Evolutionary conservation across 2,113 vertebrate genomes (phyloP).

Genomic region (Drymodes brunneopygia): DNA sequence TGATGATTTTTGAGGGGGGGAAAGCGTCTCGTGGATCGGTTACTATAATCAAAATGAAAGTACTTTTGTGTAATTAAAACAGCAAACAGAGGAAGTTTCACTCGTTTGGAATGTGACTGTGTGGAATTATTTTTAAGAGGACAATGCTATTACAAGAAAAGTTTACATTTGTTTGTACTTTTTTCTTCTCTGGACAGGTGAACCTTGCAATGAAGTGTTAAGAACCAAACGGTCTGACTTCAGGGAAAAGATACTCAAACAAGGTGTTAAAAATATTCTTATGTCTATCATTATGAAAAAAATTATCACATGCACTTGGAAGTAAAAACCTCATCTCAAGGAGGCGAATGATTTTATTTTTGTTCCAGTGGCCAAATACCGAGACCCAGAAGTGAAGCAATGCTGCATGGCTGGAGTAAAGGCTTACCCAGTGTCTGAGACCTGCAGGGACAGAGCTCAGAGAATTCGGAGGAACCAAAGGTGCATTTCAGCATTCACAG

Average conservation of each 20-base stretch:
- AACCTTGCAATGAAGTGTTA: constrained; percentile 66
- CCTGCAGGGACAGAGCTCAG: constrained; percentile 60
- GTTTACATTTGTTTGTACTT: background rate
- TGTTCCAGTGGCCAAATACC: constrained; percentile 65
- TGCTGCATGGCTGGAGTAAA: constrained; percentile 76
- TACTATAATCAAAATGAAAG: background rate
- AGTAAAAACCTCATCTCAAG: background rate
- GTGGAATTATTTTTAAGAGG: background rate
- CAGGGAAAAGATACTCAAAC: background rate
- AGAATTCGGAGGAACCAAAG: fast-evolving
- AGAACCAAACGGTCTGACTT: constrained; percentile 61
- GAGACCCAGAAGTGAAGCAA: fast-evolving
- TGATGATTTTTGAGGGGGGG: background rate
- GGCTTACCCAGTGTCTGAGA: constrained; percentile 40
- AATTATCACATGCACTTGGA: background rate
- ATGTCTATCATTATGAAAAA: background rate
- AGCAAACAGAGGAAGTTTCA: background rate
- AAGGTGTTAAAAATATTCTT: constrained; percentile 50
- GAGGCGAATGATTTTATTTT: background rate
- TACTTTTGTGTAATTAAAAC: background rate
- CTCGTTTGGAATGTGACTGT: background rate
- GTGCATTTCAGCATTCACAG: constrained; percentile 65
- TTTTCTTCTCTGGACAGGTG: constrained; percentile 38
- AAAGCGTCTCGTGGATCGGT: background rate
- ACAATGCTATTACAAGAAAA: background rate